Conservation (phyloP, 2,797 vertebrate species). For the Enteromius afrohamiltoni region DNA sequence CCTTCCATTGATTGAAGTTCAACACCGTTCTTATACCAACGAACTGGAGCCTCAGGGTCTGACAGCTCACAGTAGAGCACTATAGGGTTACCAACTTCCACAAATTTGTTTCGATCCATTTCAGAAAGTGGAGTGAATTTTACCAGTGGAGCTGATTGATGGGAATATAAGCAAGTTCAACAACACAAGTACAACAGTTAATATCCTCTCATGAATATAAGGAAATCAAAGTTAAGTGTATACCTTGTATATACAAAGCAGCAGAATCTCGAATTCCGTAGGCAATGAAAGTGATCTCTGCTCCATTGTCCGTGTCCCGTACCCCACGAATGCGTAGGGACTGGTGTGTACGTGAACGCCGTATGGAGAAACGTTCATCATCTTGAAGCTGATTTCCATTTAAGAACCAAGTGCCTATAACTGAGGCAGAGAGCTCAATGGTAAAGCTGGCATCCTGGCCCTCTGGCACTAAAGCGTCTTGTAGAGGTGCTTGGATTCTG, state of each 20-base stretch:
- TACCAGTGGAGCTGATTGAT: constrained; percentile 78
- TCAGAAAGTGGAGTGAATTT: constrained; percentile 82
- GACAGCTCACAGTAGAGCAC: constrained; percentile 86
- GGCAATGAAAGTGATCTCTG: constrained; percentile 88
- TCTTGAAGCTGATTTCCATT: constrained; percentile 82
- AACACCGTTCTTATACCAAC: constrained; percentile 84
- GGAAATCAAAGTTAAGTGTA: constrained; percentile 37
- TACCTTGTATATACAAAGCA: constrained; percentile 89
- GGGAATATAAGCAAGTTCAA: constrained; percentile 20
- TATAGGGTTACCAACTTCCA: constrained; percentile 83
- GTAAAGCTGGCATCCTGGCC: constrained; percentile 87
- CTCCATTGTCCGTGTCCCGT: constrained; percentile 80
- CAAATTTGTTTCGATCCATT: constrained; percentile 86
- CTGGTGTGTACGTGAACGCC: constrained; percentile 80
- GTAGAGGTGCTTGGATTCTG: constrained; percentile 85
- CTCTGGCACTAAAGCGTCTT: constrained; percentile 82
- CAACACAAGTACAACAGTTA: background rate
- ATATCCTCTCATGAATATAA: background rate
- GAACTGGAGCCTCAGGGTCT: constrained; percentile 76
- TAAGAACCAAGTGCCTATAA: constrained; percentile 89
- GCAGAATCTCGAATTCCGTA: constrained; percentile 86
- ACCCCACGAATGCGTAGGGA: constrained; percentile 82
- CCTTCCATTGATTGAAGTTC: constrained; percentile 77
- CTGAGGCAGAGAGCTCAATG: constrained; percentile 87
- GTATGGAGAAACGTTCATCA: constrained; percentile 75